A percentile compares a stretch with the other conserved stretches of the same genome.
These are phyloP conservation scores for Sylvia borin DNA, from an alignment of 2,797 vertebrate genomes.

Conservation along the genomic window DNA sequence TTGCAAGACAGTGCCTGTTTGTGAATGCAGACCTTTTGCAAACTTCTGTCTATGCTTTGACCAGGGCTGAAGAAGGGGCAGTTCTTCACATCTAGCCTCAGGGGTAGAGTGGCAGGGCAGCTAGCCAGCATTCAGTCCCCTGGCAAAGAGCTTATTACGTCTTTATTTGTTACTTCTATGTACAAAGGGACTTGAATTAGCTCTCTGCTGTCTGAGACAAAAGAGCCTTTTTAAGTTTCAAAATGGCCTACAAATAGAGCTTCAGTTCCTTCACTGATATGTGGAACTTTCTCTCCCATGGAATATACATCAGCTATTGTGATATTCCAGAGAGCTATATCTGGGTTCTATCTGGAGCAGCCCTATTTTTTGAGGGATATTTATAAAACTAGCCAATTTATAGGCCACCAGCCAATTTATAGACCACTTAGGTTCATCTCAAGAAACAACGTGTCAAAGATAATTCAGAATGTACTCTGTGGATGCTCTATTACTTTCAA, in stretches of 20 bases:
- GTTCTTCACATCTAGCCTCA: neutral
- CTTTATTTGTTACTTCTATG: neutral
- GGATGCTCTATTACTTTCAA: neutral
- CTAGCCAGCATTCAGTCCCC: neutral
- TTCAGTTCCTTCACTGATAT: neutral
- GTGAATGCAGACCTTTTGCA: neutral
- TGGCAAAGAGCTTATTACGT: neutral
- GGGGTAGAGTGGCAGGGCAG: neutral
- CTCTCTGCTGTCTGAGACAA: conserved; percentile 4
- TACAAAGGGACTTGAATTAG: conserved; percentile 34
- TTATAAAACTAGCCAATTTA: neutral
- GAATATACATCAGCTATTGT: neutral
- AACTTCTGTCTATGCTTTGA: neutral
- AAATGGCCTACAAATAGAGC: neutral
- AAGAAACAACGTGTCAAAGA: neutral
- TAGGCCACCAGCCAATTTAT: neutral
- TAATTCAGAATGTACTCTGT: neutral
- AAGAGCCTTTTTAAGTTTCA: conserved; percentile 15
- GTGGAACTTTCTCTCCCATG: neutral
- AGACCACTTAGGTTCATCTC: neutral
- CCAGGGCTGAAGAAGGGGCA: neutral
- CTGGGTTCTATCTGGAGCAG: neutral
- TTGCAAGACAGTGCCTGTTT: neutral
- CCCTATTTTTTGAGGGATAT: neutral
- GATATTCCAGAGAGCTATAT: neutral